These are phyloP conservation scores for Ephestia elutella DNA, from an alignment of 1,140 invertebrate species.

Conservation along the genomic window DNA sequence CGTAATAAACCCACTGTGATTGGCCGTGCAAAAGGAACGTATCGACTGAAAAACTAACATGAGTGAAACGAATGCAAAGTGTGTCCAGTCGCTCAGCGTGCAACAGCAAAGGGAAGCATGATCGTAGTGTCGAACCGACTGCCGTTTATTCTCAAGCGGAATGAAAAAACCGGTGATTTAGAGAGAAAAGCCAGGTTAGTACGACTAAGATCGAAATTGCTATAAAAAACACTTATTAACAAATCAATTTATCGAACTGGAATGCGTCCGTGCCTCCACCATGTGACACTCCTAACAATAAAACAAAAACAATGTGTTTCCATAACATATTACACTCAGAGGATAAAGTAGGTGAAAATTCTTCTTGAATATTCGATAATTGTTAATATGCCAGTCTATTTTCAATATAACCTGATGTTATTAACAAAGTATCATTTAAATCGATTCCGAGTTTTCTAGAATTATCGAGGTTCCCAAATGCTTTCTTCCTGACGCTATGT, in stretches of 20 bases:
- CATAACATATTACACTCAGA: too few species aligned
- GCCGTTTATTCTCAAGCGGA: conserved; percentile 88
- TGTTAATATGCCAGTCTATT: too few species aligned
- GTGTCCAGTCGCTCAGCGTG: conserved; percentile 63
- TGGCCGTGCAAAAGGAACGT: conserved; percentile 46
- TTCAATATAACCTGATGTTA: too few species aligned
- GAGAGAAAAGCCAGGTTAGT: conserved; percentile 88
- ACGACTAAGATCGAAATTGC: neutral
- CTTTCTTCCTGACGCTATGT: neutral
- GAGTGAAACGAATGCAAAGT: conserved; percentile 45
- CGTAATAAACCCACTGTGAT: conserved; percentile 49
- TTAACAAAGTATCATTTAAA: neutral
- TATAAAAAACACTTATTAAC: too few species aligned
- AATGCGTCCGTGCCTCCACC: too few species aligned
- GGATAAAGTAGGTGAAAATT: too few species aligned
- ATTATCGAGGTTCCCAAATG: neutral
- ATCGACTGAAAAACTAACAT: conserved; percentile 46
- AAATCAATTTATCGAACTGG: too few species aligned
- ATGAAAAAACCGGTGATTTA: conserved; percentile 81
- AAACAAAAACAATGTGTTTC: too few species aligned
- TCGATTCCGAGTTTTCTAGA: conserved; percentile 12
- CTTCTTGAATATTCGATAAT: too few species aligned
- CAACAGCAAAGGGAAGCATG: conserved; percentile 80
- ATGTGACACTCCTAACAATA: too few species aligned
- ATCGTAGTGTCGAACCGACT: conserved; percentile 93